These are phyloP conservation scores for Aspidoscelis tigris DNA, from an alignment of 2,113 vertebrate genomes.

Conservation along the genomic window DNA sequence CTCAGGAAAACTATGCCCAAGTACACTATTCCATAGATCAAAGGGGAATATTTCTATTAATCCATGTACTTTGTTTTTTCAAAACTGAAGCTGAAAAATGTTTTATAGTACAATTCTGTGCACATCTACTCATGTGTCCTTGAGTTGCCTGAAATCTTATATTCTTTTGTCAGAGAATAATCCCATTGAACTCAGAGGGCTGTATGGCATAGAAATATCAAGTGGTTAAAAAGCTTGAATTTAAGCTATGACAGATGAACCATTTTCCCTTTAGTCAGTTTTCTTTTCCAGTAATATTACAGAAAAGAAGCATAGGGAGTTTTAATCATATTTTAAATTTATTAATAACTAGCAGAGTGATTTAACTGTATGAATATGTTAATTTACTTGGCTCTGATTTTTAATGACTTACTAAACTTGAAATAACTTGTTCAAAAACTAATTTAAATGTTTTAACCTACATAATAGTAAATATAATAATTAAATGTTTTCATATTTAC, in stretches of 20 bases:
- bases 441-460: slow-evolving; percentile 42
- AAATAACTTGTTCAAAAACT: slow-evolving; percentile 42
- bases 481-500: slow-evolving; percentile 48
- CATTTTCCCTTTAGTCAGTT: not conserved
- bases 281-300: not conserved
- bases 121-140: not conserved
- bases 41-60: not conserved
- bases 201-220: not conserved
- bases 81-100: not conserved
- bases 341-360: slow-evolving; percentile 62
- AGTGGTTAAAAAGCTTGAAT: not conserved
- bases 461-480: slow-evolving; percentile 28
- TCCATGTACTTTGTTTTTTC: not conserved
- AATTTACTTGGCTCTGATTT: slow-evolving; percentile 63
- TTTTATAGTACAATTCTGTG: not conserved
- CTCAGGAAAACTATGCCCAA: slow-evolving; percentile 1
- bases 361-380: slow-evolving; percentile 59
- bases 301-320: not conserved
- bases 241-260: not conserved
- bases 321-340: slow-evolving; percentile 40
- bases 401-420: slow-evolving; percentile 50
- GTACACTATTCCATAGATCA: not conserved
- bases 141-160: slow-evolving; percentile 1
- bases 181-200: not conserved
- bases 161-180: not conserved